phyloP scores from a whole-genome alignment of 2,113 vertebrate species.

The Paracanthobrama guichenoti region DNA sequence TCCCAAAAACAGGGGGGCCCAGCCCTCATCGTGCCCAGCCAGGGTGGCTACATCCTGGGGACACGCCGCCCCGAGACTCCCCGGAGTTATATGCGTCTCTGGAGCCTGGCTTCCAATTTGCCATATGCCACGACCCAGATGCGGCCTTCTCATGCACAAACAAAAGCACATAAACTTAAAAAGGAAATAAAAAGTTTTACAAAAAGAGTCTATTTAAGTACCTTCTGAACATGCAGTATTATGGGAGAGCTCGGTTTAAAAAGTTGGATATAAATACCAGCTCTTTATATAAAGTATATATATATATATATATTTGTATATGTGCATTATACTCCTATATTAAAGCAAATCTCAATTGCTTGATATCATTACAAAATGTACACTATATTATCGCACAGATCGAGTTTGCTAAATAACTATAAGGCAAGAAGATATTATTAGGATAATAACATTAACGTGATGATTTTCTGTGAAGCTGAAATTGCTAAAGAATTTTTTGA shows the following conservation, averaged over 20 bases:
- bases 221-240: background rate
- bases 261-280: background rate
- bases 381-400: too few species aligned
- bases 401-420: background rate
- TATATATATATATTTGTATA: too few species aligned
- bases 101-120: constrained; percentile 53
- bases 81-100: constrained; percentile 40
- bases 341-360: background rate
- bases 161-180: constrained; percentile 30
- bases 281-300: background rate
- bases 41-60: constrained; percentile 71
- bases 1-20: constrained; percentile 70
- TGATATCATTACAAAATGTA: background rate
- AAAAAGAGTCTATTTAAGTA: background rate
- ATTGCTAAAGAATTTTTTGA: background rate
- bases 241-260: background rate
- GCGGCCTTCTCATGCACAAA: background rate
- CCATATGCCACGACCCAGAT: constrained; percentile 71
- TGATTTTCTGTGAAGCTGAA: background rate
- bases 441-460: background rate
- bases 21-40: constrained; percentile 59
- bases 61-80: constrained; percentile 20
- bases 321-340: background rate
- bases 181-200: background rate
- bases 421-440: background rate